phyloP scores from a whole-genome alignment of 2,888 invertebrate species.

The Callyntrura guangdongensis region DNA sequence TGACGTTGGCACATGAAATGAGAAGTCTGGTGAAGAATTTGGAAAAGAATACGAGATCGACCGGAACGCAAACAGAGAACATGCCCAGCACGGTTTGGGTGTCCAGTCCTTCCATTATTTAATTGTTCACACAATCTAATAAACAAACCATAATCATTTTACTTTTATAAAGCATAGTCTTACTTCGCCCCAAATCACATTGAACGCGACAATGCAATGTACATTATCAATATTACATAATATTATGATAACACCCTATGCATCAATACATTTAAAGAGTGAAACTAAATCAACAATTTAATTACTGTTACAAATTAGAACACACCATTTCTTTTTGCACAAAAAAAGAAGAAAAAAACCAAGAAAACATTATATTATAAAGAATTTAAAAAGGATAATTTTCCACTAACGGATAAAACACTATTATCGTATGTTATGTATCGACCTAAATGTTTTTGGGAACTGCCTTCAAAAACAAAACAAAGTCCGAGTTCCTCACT shows the following conservation, averaged over 20 bases:
- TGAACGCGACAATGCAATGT: background rate
- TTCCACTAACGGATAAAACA: background rate
- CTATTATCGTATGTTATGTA: background rate
- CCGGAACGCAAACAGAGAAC: slow-evolving; percentile 84
- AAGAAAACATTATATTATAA: background rate
- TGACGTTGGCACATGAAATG: slow-evolving; percentile 84
- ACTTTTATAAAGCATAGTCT: slow-evolving; percentile 8
- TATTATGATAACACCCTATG: background rate
- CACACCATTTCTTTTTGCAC: slow-evolving; percentile 55
- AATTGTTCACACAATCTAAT: slow-evolving; percentile 30
- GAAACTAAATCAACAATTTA: background rate
- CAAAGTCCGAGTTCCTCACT: slow-evolving; percentile 33
- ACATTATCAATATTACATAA: background rate
- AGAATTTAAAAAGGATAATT: background rate
- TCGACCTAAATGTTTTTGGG: slow-evolving; percentile 70
- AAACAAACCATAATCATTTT: slow-evolving; percentile 30
- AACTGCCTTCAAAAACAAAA: slow-evolving; percentile 68
- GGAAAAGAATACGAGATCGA: slow-evolving; percentile 82
- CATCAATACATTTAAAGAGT: background rate
- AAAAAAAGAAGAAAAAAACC: slow-evolving; percentile 7
- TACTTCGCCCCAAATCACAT: slow-evolving; percentile 24
- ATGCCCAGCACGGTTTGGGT: slow-evolving; percentile 81
- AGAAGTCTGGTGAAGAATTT: slow-evolving; percentile 84
- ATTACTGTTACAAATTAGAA: slow-evolving; percentile 38
- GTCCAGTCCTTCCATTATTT: slow-evolving; percentile 84